phyloP scores from a whole-genome alignment of 2,113 vertebrate genomes.

The Platysternon megacephalum region DNA sequence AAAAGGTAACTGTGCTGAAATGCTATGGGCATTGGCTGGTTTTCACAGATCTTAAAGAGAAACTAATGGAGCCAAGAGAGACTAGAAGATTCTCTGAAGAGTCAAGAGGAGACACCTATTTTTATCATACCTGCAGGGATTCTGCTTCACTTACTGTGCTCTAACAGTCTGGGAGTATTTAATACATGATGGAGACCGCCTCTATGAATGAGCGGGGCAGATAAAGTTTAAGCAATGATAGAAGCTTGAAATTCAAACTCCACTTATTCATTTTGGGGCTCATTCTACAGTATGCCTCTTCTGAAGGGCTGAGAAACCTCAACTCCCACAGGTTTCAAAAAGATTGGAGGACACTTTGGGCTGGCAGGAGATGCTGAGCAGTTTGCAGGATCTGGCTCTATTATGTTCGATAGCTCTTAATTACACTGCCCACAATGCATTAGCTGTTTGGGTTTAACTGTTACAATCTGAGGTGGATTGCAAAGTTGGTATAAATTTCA shows the following conservation, averaged over 20 bases:
- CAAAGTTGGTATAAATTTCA: slow-evolving; percentile 18
- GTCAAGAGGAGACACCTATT: neutral
- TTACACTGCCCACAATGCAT: slow-evolving; percentile 1
- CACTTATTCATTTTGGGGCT: neutral
- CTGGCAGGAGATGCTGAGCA: neutral
- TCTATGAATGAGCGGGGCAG: neutral
- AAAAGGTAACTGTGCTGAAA: neutral
- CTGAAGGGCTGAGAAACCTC: neutral
- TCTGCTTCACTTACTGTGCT: neutral
- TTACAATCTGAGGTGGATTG: neutral
- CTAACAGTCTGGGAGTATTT: rapidly evolving
- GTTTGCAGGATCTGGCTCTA: neutral
- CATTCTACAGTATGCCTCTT: neutral
- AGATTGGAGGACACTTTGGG: rapidly evolving
- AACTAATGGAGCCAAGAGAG: no score
- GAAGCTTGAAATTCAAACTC: neutral
- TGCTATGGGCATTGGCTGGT: neutral
- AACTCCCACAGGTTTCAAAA: neutral
- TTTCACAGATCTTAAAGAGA: neutral
- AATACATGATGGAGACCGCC: neutral
- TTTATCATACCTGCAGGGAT: neutral
- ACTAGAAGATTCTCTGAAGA: neutral
- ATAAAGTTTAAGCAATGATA: neutral
- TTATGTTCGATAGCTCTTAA: neutral
- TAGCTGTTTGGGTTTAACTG: slow-evolving; percentile 32